Conservation (phyloP, 2,113 vertebrate species). For the Siniperca knerii region DNA sequence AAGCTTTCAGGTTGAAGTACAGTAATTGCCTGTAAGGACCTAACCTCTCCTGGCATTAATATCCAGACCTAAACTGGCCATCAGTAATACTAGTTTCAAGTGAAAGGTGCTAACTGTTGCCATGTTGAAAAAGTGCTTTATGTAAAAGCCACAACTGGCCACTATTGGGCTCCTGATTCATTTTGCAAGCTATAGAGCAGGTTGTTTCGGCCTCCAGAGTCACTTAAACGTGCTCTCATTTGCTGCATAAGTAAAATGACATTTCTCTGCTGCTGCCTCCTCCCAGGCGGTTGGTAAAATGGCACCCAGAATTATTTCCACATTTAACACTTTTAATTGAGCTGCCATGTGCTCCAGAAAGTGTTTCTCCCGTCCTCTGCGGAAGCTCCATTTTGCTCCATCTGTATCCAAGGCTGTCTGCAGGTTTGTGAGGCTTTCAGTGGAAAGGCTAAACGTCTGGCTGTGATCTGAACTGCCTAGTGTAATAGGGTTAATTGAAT, state of each 20-base stretch:
- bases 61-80: conserved; percentile 20
- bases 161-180: conserved; percentile 28
- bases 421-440: conserved; percentile 32
- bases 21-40: conserved; percentile 32
- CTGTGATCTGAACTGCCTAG: conserved; percentile 38
- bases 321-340: conserved; percentile 73
- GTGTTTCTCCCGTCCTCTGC: neutral
- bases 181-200: conserved; percentile 44
- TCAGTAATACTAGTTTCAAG: conserved; percentile 42
- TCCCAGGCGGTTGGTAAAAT: conserved; percentile 54
- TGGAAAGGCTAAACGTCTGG: conserved; percentile 26
- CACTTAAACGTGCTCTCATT: conserved; percentile 63
- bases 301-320: conserved; percentile 63
- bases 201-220: conserved; percentile 55
- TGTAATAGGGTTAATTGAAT: conserved; percentile 72
- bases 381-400: conserved; percentile 27
- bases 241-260: conserved; percentile 67
- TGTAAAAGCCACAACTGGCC: conserved; percentile 30
- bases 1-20: conserved; percentile 9
- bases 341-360: conserved; percentile 51
- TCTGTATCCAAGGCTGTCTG: conserved; percentile 21
- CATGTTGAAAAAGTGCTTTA: conserved; percentile 39
- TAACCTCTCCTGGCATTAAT: conserved; percentile 49
- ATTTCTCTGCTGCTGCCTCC: conserved; percentile 59
- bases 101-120: conserved; percentile 45